A percentile compares a stretch with the other conserved stretches of the same genome.
These are phyloP conservation scores for Andricus curvator DNA, from an alignment of 2,888 invertebrate species.

Conservation along the genomic window DNA sequence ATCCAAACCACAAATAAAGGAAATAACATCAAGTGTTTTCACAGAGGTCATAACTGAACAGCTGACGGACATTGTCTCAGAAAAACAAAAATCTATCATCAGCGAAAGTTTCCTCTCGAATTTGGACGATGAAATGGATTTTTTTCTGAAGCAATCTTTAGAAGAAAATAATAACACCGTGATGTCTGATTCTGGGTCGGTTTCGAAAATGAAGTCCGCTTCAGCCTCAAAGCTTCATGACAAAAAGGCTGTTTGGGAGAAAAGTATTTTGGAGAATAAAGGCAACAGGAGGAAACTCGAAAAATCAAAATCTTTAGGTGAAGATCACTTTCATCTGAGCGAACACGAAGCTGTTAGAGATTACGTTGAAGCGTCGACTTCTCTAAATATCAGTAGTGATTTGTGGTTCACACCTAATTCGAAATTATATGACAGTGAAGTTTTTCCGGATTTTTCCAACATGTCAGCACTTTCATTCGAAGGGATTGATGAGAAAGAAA, in stretches of 20 bases:
- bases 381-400: neutral
- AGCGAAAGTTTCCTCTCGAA: neutral
- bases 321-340: neutral
- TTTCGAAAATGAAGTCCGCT: neutral
- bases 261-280: neutral
- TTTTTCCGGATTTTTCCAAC: neutral
- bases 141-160: neutral
- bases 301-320: constrained; percentile 1
- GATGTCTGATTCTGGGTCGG: neutral
- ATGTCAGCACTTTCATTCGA: neutral
- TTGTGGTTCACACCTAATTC: neutral
- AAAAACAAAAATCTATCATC: neutral
- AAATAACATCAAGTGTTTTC: neutral
- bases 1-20: neutral
- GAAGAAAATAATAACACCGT: neutral
- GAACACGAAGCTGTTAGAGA: neutral
- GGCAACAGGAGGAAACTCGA: neutral
- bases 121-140: neutral
- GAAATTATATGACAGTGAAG: neutral
- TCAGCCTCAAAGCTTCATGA: neutral
- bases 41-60: neutral
- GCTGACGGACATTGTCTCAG: neutral
- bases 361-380: neutral
- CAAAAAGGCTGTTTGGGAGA: neutral
- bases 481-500: neutral